phyloP scores from a whole-genome alignment of 2,888 invertebrate genomes.

The Melinopterus prodromus region DNA sequence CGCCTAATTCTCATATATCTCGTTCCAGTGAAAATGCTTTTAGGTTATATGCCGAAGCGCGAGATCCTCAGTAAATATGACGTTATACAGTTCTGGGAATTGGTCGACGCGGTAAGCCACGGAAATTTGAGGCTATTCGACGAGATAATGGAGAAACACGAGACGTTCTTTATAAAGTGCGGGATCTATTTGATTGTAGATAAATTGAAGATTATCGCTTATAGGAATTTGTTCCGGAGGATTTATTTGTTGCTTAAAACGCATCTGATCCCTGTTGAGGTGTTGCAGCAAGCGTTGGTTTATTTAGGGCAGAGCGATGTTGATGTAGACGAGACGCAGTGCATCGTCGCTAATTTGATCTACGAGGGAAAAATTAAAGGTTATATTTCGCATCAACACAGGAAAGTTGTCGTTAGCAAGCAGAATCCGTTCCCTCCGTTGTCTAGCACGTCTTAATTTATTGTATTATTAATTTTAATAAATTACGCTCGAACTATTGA shows the following conservation, averaged over 20 bases:
- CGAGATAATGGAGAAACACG: slow-evolving; percentile 83
- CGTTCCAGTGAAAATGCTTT: slow-evolving; percentile 95
- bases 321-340: slow-evolving; percentile 93
- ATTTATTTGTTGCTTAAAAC: slow-evolving; percentile 79
- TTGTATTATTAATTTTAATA: slow-evolving; percentile 10
- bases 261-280: slow-evolving; percentile 89
- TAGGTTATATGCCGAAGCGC: slow-evolving; percentile 93
- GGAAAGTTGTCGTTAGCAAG: slow-evolving; percentile 97
- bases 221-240: slow-evolving; percentile 95
- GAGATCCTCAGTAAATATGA: slow-evolving; percentile 87
- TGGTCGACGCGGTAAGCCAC: slow-evolving; percentile 87
- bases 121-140: slow-evolving; percentile 89
- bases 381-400: slow-evolving; percentile 96
- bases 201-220: slow-evolving; percentile 93
- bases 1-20: slow-evolving; percentile 92
- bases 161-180: slow-evolving; percentile 91
- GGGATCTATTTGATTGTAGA: slow-evolving; percentile 98
- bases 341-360: slow-evolving; percentile 96
- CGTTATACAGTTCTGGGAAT: slow-evolving; percentile 88
- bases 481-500: slow-evolving; percentile 13
- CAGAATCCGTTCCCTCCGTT: slow-evolving; percentile 93
- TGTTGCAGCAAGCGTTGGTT: slow-evolving; percentile 83
- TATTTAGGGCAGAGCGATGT: slow-evolving; percentile 85
- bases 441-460: slow-evolving; percentile 66
- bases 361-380: slow-evolving; percentile 98